phyloP scores from a whole-genome alignment of 2,797 vertebrate species.

The Typhlichthys subterraneus region DNA sequence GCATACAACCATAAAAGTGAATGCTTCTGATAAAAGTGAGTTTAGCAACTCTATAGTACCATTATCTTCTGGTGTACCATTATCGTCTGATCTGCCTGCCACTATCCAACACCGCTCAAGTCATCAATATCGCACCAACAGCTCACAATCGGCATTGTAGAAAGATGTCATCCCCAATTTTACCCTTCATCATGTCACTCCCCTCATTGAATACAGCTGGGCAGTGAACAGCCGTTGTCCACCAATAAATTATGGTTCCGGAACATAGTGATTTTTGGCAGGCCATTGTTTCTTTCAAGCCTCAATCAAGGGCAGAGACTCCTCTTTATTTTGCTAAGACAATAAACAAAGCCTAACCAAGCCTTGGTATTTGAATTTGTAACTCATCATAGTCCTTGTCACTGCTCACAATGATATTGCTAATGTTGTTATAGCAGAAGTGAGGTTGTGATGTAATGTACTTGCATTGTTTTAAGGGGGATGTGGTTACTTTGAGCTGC shows the following conservation, averaged over 20 bases:
- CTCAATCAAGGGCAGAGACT: too few relatives aligned
- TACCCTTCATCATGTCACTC: constrained; percentile 53
- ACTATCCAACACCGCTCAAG: constrained; percentile 33
- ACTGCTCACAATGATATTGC: neutral
- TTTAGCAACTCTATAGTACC: constrained; percentile 15
- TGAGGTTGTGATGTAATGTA: neutral
- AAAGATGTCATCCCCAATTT: constrained; percentile 63
- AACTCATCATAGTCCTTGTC: constrained; percentile 2
- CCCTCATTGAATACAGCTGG: constrained; percentile 54
- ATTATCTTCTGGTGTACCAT: constrained; percentile 27
- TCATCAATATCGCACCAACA: constrained; percentile 46
- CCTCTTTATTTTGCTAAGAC: neutral
- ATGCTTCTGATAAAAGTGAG: constrained; percentile 1
- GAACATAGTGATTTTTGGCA: constrained; percentile 28
- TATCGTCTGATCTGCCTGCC: constrained; percentile 35
- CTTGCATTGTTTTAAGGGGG: neutral
- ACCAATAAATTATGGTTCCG: constrained; percentile 37
- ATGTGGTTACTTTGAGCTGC: neutral
- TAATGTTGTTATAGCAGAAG: constrained; percentile 2
- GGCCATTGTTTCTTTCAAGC: neutral
- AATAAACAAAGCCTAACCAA: neutral
- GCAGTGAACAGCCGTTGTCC: constrained; percentile 47
- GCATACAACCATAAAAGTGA: neutral
- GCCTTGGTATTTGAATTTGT: neutral
- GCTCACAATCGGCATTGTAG: constrained; percentile 43